A percentile compares a stretch with the other conserved stretches of the same genome.
These are phyloP conservation scores for Heteronetta atricapilla DNA, from an alignment of 2,113 vertebrate genomes.

Conservation along the genomic window DNA sequence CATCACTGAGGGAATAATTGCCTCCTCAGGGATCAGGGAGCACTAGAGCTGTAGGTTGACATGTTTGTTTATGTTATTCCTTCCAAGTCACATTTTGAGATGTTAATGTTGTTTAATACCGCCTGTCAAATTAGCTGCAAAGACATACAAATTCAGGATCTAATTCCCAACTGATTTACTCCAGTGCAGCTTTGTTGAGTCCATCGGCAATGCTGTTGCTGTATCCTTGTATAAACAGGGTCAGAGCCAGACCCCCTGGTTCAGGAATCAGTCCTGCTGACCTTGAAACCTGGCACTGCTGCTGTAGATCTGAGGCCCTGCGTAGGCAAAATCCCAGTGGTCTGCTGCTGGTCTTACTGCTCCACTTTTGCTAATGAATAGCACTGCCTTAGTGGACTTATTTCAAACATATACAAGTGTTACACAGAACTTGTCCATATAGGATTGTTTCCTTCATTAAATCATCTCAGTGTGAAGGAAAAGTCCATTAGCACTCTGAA, in stretches of 20 bases:
- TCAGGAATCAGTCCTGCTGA: background rate
- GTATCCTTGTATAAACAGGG: background rate
- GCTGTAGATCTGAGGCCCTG: background rate
- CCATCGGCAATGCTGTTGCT: background rate
- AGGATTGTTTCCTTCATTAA: background rate
- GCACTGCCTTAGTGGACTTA: background rate
- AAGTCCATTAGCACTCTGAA: background rate
- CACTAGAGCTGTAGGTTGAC: background rate
- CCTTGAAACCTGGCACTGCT: background rate
- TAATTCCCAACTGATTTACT: background rate
- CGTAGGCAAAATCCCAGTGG: background rate
- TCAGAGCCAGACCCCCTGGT: background rate
- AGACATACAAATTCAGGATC: background rate
- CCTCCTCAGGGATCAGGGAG: background rate
- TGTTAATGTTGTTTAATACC: background rate
- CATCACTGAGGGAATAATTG: background rate
- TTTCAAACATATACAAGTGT: background rate
- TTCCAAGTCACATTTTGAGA: background rate
- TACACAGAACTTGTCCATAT: background rate
- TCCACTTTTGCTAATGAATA: background rate
- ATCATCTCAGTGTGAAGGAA: background rate
- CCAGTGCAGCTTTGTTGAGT: background rate
- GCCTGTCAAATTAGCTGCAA: background rate
- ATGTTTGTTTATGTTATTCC: conserved; percentile 5
- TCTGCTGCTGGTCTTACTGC: background rate